Evolutionary conservation across 2,797 vertebrate species (phyloP).

Genomic region (Cossypha polioptera): DNA sequence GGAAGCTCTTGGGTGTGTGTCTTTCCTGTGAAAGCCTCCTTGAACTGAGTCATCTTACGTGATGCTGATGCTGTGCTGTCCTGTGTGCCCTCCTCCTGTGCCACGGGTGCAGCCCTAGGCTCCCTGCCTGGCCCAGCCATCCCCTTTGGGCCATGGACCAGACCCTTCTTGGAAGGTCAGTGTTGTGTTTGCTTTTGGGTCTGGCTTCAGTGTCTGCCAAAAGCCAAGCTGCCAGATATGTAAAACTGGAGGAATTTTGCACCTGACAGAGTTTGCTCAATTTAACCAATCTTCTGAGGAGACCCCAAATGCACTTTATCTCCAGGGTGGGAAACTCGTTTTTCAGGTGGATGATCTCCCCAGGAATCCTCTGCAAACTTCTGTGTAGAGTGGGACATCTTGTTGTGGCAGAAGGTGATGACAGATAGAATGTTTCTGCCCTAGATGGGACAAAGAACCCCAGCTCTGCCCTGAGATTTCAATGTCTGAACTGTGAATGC

Average conservation of each 20-base stretch:
- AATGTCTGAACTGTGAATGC: background rate
- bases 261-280: background rate
- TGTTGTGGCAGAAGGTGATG: background rate
- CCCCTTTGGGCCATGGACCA: accelerated
- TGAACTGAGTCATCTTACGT: background rate
- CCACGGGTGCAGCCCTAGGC: background rate
- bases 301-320: background rate
- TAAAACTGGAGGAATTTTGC: background rate
- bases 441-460: background rate
- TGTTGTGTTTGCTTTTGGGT: accelerated
- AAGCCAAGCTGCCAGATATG: background rate
- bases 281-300: background rate
- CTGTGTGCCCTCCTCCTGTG: accelerated
- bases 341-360: background rate
- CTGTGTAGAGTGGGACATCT: background rate
- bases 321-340: background rate
- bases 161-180: background rate
- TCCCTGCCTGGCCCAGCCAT: accelerated
- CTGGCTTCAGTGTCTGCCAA: background rate
- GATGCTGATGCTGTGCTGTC: background rate
- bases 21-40: constrained; percentile 56
- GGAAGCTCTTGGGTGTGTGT: constrained; percentile 59
- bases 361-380: background rate
- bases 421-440: background rate
- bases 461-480: background rate